Evolutionary conservation across 2,113 vertebrate genomes (phyloP).

Genomic region (Tor tambroides): DNA sequence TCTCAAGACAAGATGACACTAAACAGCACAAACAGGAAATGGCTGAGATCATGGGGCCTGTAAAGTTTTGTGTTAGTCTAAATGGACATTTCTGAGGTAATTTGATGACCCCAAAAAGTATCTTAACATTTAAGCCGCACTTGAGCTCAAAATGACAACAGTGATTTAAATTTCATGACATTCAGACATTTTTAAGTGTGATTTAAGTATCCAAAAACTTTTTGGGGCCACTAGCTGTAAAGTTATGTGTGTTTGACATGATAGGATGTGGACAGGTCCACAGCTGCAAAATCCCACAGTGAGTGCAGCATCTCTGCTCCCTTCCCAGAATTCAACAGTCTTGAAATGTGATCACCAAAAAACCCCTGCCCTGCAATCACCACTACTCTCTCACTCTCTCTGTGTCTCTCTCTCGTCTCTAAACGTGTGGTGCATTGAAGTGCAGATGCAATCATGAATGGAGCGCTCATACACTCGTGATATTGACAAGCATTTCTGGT

Average conservation of each 20-base stretch:
- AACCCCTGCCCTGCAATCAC: neutral
- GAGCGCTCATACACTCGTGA: constrained; percentile 28
- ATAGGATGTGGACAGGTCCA: constrained; percentile 10
- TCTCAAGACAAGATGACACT: neutral
- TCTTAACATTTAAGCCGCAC: neutral
- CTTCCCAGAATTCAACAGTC: constrained; percentile 33
- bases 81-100: neutral
- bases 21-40: neutral
- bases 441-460: constrained; percentile 31
- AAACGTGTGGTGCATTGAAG: neutral
- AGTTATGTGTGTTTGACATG: neutral
- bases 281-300: constrained; percentile 14
- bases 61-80: neutral
- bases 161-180: neutral
- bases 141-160: neutral
- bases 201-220: neutral
- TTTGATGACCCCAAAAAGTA: neutral
- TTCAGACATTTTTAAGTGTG: neutral
- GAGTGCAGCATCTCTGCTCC: neutral
- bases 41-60: neutral
- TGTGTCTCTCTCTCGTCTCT: neutral
- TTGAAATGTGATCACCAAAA: neutral
- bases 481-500: constrained; percentile 38
- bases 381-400: neutral
- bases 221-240: neutral